phyloP scores from a whole-genome alignment of 2,113 vertebrate genomes.

The Etheostoma cragini region DNA sequence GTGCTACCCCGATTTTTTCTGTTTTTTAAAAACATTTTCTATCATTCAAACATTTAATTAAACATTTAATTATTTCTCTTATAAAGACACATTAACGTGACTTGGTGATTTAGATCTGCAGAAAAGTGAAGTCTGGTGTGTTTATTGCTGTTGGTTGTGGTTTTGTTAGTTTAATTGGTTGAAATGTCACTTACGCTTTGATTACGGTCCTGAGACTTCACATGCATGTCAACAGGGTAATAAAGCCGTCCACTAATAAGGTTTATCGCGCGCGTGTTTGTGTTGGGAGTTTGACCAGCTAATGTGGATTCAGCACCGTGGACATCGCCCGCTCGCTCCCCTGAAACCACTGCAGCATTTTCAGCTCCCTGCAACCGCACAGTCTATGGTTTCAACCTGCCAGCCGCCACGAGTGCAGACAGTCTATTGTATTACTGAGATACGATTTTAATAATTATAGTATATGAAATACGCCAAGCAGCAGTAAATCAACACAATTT shows the following conservation, averaged over 20 bases:
- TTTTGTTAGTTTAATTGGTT: neutral
- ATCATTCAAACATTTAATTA: conserved; percentile 5
- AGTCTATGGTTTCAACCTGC: no score
- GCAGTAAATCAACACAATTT: neutral
- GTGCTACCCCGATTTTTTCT: neutral
- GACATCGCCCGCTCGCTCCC: conserved; percentile 45
- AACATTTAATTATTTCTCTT: neutral
- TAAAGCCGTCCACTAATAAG: neutral
- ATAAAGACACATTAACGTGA: neutral
- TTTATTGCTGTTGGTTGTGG: neutral
- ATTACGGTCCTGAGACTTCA: neutral
- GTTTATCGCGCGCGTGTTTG: neutral
- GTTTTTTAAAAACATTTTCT: neutral
- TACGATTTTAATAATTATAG: neutral
- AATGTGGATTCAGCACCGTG: conserved; percentile 56
- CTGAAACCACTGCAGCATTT: conserved; percentile 45
- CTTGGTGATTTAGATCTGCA: neutral
- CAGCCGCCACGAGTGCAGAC: neutral
- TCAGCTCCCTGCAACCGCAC: neutral
- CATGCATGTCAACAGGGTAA: neutral
- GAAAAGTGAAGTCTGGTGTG: neutral
- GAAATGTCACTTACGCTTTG: neutral
- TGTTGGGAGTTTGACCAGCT: neutral
- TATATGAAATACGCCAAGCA: neutral
- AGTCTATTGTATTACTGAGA: neutral